A percentile compares a stretch with the other conserved stretches of the same genome.
phyloP scores from a whole-genome alignment of 1,140 invertebrate genomes.

The Trichonephila inaurata region DNA sequence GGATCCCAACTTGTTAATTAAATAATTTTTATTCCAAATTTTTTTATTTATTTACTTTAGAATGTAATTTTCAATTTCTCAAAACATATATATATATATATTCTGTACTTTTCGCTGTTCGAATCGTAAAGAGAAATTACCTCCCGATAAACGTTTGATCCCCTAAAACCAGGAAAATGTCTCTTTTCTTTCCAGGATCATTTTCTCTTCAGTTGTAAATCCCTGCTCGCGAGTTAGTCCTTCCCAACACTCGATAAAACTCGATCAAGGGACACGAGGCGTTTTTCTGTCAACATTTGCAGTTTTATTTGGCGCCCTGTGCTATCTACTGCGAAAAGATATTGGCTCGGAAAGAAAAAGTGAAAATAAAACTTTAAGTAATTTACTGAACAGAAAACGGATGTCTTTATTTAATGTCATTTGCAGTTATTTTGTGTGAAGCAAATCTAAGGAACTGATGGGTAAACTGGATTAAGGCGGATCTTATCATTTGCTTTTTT shows the following conservation, averaged over 20 bases:
- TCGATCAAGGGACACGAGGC: not conserved
- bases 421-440: constrained; percentile 1
- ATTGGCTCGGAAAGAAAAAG: too few species aligned
- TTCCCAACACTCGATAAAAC: constrained; percentile 56
- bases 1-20: too few species aligned
- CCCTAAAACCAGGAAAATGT: constrained; percentile 26
- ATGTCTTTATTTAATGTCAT: not conserved
- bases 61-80: too few species aligned
- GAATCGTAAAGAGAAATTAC: constrained; percentile 1
- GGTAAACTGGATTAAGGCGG: not conserved
- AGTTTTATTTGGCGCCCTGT: constrained; percentile 28
- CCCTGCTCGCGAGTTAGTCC: constrained; percentile 13
- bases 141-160: constrained; percentile 49
- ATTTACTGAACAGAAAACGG: not conserved
- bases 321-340: not conserved
- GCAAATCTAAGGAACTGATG: not conserved
- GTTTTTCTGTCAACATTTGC: not conserved
- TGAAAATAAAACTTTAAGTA: not conserved
- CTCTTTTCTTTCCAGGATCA: not conserved
- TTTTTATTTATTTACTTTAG: too few species aligned
- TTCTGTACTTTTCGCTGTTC: not conserved
- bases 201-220: constrained; percentile 26
- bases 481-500: not conserved
- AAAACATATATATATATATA: too few species aligned
- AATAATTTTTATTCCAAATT: too few species aligned